Evolutionary conservation across 2,797 vertebrate genomes (phyloP).

Genomic region (Ataeniobius toweri): DNA sequence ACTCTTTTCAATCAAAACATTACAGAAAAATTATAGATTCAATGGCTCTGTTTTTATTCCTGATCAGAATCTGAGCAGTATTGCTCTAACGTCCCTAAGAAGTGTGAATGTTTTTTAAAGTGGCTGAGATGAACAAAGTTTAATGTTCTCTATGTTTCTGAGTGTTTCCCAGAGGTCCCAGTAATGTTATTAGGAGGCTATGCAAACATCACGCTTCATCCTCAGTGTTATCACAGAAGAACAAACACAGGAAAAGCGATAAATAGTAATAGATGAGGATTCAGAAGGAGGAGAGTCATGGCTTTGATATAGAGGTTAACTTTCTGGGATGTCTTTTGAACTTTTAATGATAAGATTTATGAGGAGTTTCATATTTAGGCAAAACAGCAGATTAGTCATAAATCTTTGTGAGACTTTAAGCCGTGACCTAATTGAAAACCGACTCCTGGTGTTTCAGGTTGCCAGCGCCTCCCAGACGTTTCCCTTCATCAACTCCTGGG

Average conservation of each 20-base stretch:
- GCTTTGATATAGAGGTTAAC: conserved; percentile 49
- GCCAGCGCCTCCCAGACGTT: conserved; percentile 39
- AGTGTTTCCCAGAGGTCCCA: background rate
- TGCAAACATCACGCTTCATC: conserved; percentile 2
- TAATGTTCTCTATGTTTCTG: background rate
- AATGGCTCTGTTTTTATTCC: background rate
- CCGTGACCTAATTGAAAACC: conserved; percentile 75
- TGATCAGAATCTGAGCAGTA: background rate
- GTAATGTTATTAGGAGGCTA: conserved; percentile 11
- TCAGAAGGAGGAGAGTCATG: conserved; percentile 14
- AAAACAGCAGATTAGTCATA: conserved; percentile 41
- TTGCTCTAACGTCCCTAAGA: background rate
- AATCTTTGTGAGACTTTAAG: conserved; percentile 68
- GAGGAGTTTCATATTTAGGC: conserved; percentile 49
- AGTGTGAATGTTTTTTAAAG: background rate
- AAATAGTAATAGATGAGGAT: conserved; percentile 44
- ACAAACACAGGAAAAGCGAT: conserved; percentile 19
- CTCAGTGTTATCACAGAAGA: background rate
- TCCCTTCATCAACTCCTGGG: conserved; percentile 62
- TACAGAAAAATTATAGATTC: background rate
- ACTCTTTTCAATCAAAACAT: background rate
- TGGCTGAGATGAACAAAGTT: background rate
- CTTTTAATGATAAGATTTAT: conserved; percentile 61
- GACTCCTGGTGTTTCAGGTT: conserved; percentile 73
- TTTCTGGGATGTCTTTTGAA: conserved; percentile 60